Conservation (phyloP, 2,888 invertebrate genomes). For the Eilema depressum region DNA sequence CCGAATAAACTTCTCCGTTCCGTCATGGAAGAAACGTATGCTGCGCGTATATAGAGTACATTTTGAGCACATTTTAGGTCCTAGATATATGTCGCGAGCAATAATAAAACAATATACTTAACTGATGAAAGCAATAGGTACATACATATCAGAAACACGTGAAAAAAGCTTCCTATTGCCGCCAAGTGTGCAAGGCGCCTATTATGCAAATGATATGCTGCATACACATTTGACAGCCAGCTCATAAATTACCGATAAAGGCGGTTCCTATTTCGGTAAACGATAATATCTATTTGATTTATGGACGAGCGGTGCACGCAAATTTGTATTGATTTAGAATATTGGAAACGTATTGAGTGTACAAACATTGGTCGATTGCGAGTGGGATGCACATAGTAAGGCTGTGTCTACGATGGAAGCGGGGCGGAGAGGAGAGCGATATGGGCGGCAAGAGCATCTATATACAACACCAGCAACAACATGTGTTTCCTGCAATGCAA, state of each 20-base stretch:
- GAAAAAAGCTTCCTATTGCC: background rate
- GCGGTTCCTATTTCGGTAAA: conserved; percentile 42
- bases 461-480: too few species aligned
- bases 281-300: conserved; percentile 46
- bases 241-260: conserved; percentile 37
- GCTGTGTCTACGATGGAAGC: background rate
- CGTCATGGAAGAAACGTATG: too few species aligned
- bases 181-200: background rate
- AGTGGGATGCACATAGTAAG: background rate
- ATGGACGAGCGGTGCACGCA: conserved; percentile 19
- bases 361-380: background rate
- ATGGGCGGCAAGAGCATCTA: background rate
- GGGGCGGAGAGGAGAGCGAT: background rate
- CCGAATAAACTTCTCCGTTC: too few species aligned
- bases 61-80: too few species aligned
- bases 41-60: too few species aligned
- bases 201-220: conserved; percentile 18
- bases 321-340: conserved; percentile 14
- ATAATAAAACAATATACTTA: too few species aligned
- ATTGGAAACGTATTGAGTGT: conserved; percentile 4
- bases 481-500: too few species aligned
- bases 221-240: conserved; percentile 24
- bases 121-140: too few species aligned
- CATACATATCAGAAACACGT: too few species aligned
- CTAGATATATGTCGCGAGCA: too few species aligned